Evolutionary conservation across 1,140 invertebrate genomes (phyloP).

Genomic region (Drosophila paulistorum): DNA sequence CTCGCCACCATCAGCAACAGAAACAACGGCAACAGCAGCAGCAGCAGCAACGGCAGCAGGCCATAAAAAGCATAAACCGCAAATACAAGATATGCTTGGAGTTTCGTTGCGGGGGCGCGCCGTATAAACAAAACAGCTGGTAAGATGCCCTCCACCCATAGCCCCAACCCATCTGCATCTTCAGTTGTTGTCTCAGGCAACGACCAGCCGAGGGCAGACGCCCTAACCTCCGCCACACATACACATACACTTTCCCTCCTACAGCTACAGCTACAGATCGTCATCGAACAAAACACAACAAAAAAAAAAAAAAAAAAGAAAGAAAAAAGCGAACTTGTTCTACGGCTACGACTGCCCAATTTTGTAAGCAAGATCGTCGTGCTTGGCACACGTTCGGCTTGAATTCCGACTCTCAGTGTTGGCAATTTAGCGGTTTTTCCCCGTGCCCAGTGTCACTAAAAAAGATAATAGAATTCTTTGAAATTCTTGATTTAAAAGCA

Average conservation of each 20-base stretch:
- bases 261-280: neutral
- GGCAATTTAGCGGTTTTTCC: neutral
- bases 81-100: constrained; percentile 9
- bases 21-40: constrained; percentile 36
- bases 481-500: too few relatives aligned
- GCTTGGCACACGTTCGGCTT: constrained; percentile 45
- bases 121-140: constrained; percentile 60
- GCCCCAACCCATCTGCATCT: neutral
- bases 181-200: constrained; percentile 28
- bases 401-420: constrained; percentile 29
- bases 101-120: constrained; percentile 35
- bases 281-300: constrained; percentile 50
- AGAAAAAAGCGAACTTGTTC: constrained; percentile 63
- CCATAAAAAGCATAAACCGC: constrained; percentile 73
- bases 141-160: constrained; percentile 34
- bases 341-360: constrained; percentile 40
- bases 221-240: constrained; percentile 18
- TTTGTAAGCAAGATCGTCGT: constrained; percentile 44
- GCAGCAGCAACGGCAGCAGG: constrained; percentile 31
- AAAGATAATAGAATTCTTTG: too few relatives aligned
- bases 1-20: constrained; percentile 60
- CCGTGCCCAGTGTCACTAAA: too few relatives aligned
- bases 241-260: constrained; percentile 3
- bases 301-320: neutral
- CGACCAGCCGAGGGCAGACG: constrained; percentile 40